Conservation (phyloP, 2,113 vertebrate species). For the Danionella cerebrum region DNA sequence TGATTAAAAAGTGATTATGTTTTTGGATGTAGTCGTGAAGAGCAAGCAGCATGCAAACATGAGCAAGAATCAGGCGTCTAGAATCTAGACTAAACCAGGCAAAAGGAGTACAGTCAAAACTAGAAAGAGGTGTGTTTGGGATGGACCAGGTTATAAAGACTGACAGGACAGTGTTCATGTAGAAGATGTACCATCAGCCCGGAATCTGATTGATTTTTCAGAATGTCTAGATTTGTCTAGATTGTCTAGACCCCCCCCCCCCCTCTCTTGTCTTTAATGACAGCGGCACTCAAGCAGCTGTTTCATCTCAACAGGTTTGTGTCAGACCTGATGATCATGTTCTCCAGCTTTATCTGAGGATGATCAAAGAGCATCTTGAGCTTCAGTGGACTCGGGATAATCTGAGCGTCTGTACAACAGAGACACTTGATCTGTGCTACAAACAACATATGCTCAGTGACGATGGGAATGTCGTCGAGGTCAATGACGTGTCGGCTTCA, state of each 20-base stretch:
- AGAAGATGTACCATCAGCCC: neutral
- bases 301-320: neutral
- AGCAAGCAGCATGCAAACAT: too few species aligned
- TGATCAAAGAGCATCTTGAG: slow-evolving; percentile 4
- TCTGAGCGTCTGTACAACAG: neutral
- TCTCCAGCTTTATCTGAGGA: neutral
- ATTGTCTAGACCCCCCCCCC: too few species aligned
- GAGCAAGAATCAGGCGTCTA: too few species aligned
- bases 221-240: neutral
- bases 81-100: too few species aligned
- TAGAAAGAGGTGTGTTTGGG: too few species aligned
- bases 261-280: neutral
- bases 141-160: too few species aligned
- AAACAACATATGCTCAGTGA: neutral
- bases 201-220: neutral
- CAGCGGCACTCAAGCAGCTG: neutral
- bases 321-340: neutral
- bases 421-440: neutral
- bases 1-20: too few species aligned
- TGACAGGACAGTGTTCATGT: too few species aligned
- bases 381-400: neutral
- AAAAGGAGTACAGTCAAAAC: too few species aligned
- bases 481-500: too few species aligned
- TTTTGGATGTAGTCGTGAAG: too few species aligned
- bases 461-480: too few species aligned